Percentiles rank a stretch among this genome's conserved stretches.
Conservation (phyloP, 2,888 invertebrate genomes). For the Agonopterix heracliana region DNA sequence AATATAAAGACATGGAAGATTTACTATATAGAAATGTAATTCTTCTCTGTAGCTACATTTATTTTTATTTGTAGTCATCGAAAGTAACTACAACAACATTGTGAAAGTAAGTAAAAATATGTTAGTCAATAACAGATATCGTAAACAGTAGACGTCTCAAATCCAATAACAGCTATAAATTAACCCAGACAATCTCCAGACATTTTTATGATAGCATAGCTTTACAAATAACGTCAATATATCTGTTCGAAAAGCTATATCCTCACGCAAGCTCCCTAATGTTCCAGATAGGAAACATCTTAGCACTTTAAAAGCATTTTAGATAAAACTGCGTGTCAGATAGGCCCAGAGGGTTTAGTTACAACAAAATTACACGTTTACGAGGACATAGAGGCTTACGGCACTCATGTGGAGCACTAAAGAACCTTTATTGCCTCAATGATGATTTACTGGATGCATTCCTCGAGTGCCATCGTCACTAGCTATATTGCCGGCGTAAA, state of each 20-base stretch:
- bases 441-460: conserved; percentile 71
- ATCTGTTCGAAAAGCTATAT: conserved; percentile 33
- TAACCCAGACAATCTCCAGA: conserved; percentile 42
- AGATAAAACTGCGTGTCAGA: conserved; percentile 55
- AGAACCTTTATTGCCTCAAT: conserved; percentile 54
- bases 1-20: too few relatives aligned
- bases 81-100: too few relatives aligned
- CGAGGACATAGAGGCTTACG: conserved; percentile 46
- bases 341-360: conserved; percentile 53
- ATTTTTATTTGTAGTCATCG: too few relatives aligned
- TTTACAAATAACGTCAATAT: conserved; percentile 59
- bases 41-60: too few relatives aligned
- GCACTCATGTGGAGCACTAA: conserved; percentile 48
- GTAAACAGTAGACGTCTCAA: too few relatives aligned
- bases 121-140: neutral
- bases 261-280: conserved; percentile 12
- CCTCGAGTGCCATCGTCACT: conserved; percentile 34
- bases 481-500: conserved; percentile 39
- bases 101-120: conserved; percentile 8
- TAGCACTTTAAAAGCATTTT: conserved; percentile 63
- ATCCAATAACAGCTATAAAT: conserved; percentile 36
- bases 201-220: conserved; percentile 54
- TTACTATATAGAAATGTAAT: too few relatives aligned
- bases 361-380: conserved; percentile 69
- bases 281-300: conserved; percentile 33